Conservation (phyloP, 1,140 invertebrate genomes). For the Neodiprion lecontei region DNA sequence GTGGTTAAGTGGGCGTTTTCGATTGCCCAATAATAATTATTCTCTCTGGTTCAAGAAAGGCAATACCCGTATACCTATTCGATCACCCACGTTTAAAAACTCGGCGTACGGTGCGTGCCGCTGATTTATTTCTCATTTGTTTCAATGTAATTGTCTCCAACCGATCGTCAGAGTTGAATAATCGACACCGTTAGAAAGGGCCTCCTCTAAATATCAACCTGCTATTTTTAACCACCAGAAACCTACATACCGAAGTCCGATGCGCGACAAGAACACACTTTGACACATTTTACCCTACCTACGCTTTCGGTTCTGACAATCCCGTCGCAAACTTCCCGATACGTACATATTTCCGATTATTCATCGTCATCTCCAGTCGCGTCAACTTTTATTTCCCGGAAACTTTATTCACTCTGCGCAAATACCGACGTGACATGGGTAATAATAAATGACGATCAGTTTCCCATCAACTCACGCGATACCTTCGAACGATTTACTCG, state of each 20-base stretch:
- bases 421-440: no score
- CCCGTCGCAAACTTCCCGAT: no score
- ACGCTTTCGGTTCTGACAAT: no score
- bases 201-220: constrained; percentile 51
- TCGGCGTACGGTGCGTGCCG: not conserved
- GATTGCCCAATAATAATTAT: constrained; percentile 26
- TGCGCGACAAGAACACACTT: constrained; percentile 11
- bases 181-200: constrained; percentile 39
- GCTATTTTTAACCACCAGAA: constrained; percentile 55
- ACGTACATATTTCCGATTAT: no score
- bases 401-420: no score
- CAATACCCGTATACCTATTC: constrained; percentile 7
- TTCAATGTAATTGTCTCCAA: not conserved
- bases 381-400: no score
- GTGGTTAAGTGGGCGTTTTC: constrained; percentile 24
- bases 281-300: not conserved
- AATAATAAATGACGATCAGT: no score
- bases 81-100: not conserved
- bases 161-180: constrained; percentile 27
- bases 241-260: constrained; percentile 52
- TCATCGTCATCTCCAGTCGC: no score
- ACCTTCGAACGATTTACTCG: no score
- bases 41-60: not conserved
- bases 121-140: not conserved
- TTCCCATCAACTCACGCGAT: no score